Evolutionary conservation across 2,888 invertebrate species (phyloP), one percentile per base, ranked within the genome.

Genomic region (Byasa hedistus): DNA sequence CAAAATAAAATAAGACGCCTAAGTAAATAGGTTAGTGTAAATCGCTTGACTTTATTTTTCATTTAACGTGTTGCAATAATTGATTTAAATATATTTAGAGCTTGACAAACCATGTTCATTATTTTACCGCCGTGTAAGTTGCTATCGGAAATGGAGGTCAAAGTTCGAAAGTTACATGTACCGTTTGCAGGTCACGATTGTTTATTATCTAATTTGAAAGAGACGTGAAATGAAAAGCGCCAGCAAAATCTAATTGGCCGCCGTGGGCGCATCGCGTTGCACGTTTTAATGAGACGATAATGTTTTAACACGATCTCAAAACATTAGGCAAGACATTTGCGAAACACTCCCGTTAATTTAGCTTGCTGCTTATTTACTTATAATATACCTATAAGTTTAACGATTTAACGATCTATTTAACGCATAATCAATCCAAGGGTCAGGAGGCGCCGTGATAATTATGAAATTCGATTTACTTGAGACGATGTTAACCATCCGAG

Each of bases 121-220:
- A 55, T 81, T 70, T 76, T 72, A 48, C 0, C 15, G 70, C 82
- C 80, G 72, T 75, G 72, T 73, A 83, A 84, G 69, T 58, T 54
- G 58, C 65, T 71, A 72, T 72, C 68, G 68, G 71, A 69, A 71
- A 85, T 82, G 75, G 82, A 82, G 86, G 84, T 85, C 84, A 83
- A 78, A 77, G 76, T 79, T 77, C 76, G 74, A 77, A 77, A 69
- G 79, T 84, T 83, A 82, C 83, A 81, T 82, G 78, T 73, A 69
- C 65, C 66, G 70, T 72, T 70, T 71, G 72, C 71, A 3, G 71
- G 71, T 75, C 76, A 75, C 75, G 77, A 78, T 76, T 76, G 73
- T 77, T 77, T 79, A 77, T 77, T 76, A 75, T 75, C 75, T 70
- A 77, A 76, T 64, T 68, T 69, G 75, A 32, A 61, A 69, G 72